These are phyloP conservation scores for Siniperca obscura DNA, from an alignment of 2,797 vertebrate genomes.

Conservation along the genomic window DNA sequence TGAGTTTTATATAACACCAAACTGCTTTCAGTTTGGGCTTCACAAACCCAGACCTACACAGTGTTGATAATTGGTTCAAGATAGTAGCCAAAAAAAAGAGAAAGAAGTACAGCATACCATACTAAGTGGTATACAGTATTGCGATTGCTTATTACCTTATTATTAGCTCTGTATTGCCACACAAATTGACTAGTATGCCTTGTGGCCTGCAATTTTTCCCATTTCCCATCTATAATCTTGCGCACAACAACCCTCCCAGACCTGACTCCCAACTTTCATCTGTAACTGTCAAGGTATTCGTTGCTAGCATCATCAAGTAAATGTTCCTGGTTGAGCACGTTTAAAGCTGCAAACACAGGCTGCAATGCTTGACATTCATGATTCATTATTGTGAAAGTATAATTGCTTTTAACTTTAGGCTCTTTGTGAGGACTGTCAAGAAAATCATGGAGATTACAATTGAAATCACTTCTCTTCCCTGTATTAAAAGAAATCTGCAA, in stretches of 20 bases:
- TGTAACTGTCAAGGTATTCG: not conserved
- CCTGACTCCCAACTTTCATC: not conserved
- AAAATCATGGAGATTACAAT: conserved; percentile 25
- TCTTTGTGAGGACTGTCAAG: conserved; percentile 35
- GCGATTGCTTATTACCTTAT: not conserved
- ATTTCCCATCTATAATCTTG: conserved; percentile 6
- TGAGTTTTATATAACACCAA: not conserved
- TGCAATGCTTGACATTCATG: not conserved
- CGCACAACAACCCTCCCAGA: not conserved
- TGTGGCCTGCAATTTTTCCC: not conserved
- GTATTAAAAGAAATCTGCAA: conserved; percentile 35
- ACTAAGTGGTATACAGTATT: not conserved
- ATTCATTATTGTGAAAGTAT: conserved; percentile 33
- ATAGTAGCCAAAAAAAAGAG: not conserved
- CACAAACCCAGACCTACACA: not conserved
- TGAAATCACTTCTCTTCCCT: conserved; percentile 14
- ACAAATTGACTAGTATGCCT: not conserved
- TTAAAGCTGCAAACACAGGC: conserved; percentile 33
- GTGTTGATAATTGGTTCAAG: not conserved
- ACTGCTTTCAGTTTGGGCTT: not conserved
- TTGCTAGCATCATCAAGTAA: not conserved
- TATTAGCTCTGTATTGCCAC: not conserved
- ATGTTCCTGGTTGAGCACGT: not conserved
- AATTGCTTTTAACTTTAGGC: conserved; percentile 41
- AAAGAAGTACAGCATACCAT: too few species aligned